Percentiles rank a stretch among this genome's conserved stretches.
Conservation (phyloP, 2,113 vertebrate genomes). For the Podocnemis expansa region DNA sequence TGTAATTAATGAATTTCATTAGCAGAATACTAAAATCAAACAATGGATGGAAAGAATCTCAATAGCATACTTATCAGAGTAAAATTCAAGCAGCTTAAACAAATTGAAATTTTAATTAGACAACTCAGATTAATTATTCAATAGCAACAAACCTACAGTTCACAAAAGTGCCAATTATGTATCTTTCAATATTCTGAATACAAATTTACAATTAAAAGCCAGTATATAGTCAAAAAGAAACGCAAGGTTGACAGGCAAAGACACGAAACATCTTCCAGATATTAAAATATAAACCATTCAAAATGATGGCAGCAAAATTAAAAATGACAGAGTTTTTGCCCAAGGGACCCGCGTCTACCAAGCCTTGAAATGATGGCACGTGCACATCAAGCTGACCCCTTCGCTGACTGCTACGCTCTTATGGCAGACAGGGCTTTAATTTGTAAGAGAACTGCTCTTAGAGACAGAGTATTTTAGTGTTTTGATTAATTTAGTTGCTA, state of each 20-base stretch:
- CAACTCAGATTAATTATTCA: background rate
- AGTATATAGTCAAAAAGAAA: constrained; percentile 18
- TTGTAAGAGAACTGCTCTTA: background rate
- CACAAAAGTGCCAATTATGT: background rate
- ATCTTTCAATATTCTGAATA: background rate
- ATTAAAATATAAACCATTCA: background rate
- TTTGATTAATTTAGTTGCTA: background rate
- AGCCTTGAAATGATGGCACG: background rate
- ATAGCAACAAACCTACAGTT: background rate
- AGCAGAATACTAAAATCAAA: constrained; percentile 50
- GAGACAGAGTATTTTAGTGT: background rate
- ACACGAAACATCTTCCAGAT: constrained; percentile 13
- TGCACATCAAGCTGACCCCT: background rate
- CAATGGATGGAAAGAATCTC: constrained; percentile 9
- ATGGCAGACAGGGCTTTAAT: background rate
- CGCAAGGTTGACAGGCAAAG: background rate
- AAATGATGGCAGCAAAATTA: background rate
- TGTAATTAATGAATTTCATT: constrained; percentile 63
- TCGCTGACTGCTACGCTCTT: background rate
- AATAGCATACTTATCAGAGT: constrained; percentile 23
- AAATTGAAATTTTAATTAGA: constrained; percentile 20
- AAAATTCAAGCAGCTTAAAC: background rate
- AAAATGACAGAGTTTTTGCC: background rate
- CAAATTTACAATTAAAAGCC: background rate
- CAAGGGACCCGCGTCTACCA: background rate